phyloP scores from a whole-genome alignment of 2,113 vertebrate species.

The Sprattus sprattus region DNA sequence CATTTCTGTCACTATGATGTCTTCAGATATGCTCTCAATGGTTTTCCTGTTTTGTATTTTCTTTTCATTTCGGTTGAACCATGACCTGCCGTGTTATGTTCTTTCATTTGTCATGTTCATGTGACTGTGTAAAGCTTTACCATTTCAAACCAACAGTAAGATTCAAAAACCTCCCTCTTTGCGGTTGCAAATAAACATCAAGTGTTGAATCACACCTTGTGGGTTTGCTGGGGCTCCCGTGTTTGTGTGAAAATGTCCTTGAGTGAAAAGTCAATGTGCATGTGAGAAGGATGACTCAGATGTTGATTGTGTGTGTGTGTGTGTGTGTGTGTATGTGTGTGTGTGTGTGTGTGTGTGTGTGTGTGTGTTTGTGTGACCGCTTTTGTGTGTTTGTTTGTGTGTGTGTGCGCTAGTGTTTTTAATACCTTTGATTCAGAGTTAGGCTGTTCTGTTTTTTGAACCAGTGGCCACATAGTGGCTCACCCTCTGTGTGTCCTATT shows the following conservation, averaged over 20 bases:
- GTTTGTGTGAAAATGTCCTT: constrained; percentile 42
- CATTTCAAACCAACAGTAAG: not conserved
- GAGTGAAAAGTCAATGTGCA: constrained; percentile 16
- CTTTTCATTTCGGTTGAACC: constrained; percentile 5
- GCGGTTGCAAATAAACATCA: constrained; percentile 56
- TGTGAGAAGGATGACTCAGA: constrained; percentile 8
- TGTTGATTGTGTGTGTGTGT: constrained; percentile 30
- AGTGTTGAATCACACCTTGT: constrained; percentile 51
- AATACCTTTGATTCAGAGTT: not conserved
- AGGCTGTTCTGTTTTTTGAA: constrained; percentile 6
- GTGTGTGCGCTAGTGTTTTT: not conserved
- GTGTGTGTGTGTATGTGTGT: constrained; percentile 19
- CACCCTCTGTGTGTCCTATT: not conserved
- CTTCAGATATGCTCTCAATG: not conserved
- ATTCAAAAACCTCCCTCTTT: constrained; percentile 28
- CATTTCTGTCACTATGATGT: not conserved
- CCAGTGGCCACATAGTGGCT: not conserved
- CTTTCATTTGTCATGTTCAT: constrained; percentile 12
- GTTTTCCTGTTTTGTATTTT: constrained; percentile 8
- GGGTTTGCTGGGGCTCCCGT: constrained; percentile 52
- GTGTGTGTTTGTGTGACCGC: too few relatives aligned
- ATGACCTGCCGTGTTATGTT: not conserved
- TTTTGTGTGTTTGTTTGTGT: not conserved
- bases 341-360: not conserved
- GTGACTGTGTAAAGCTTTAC: not conserved